phyloP scores from a whole-genome alignment of 2,888 invertebrate genomes.

The Sussaba pulchella region DNA sequence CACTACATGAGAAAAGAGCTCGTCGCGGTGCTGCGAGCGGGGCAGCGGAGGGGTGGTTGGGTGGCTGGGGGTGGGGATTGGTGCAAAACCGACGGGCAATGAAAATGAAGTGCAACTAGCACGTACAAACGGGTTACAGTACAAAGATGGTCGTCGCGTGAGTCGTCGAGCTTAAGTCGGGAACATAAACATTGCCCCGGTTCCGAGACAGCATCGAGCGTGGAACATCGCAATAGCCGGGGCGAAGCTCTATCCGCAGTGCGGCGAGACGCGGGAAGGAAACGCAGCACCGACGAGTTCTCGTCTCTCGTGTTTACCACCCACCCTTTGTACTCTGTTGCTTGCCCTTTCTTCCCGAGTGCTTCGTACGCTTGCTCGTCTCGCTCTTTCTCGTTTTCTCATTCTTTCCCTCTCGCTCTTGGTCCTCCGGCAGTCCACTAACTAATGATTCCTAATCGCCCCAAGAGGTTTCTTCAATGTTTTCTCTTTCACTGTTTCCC shows the following conservation, averaged over 20 bases:
- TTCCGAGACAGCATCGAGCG: conserved; percentile 59
- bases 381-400: not conserved
- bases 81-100: conserved; percentile 48
- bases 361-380: conserved; percentile 20
- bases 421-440: conserved; percentile 21
- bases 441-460: conserved; percentile 61
- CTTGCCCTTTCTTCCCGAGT: conserved; percentile 19
- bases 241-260: conserved; percentile 40
- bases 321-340: conserved; percentile 56
- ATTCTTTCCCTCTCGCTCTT: conserved; percentile 38
- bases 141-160: conserved; percentile 65
- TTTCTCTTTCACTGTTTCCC: conserved; percentile 40
- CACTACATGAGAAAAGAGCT: conserved; percentile 7
- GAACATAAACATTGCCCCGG: conserved; percentile 67
- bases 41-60: conserved; percentile 51
- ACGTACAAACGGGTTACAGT: conserved; percentile 19
- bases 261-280: conserved; percentile 33
- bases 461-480: conserved; percentile 48
- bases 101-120: conserved; percentile 44
- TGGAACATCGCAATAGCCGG: conserved; percentile 34
- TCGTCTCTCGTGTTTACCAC: conserved; percentile 59
- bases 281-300: conserved; percentile 40
- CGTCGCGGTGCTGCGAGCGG: conserved; percentile 39
- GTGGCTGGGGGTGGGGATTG: conserved; percentile 48
- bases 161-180: conserved; percentile 67